Evolutionary conservation across 2,888 invertebrate species (phyloP).

Genomic region (Calameuta pallipes): DNA sequence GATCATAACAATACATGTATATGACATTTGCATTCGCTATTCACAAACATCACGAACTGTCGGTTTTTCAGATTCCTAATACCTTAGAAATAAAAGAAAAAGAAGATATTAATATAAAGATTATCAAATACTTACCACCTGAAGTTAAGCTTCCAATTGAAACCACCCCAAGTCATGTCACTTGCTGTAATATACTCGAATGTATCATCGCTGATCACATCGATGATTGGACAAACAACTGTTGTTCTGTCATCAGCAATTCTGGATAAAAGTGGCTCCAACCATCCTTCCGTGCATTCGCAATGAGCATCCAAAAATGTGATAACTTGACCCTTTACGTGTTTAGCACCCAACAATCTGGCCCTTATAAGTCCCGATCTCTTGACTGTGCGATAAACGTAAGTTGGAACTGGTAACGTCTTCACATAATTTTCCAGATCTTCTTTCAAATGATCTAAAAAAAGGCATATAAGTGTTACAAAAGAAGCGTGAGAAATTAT

Average conservation of each 20-base stretch:
- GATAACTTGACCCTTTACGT: constrained; percentile 91
- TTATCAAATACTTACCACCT: constrained; percentile 79
- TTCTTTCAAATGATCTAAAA: constrained; percentile 85
- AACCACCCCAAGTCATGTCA: constrained; percentile 99
- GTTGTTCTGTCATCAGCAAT: constrained; percentile 93
- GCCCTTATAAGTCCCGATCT: constrained; percentile 97
- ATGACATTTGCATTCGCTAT: neutral
- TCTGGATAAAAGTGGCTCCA: constrained; percentile 92
- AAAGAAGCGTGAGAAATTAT: neutral
- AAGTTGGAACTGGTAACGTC: constrained; percentile 86
- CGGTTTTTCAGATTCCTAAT: neutral
- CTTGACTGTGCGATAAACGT: constrained; percentile 89
- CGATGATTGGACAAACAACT: constrained; percentile 98
- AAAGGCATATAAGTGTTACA: constrained; percentile 13
- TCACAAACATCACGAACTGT: neutral
- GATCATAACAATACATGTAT: neutral
- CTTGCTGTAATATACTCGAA: constrained; percentile 99
- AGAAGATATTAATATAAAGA: neutral
- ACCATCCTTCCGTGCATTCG: constrained; percentile 99
- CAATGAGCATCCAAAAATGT: constrained; percentile 99
- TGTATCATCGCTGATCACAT: constrained; percentile 98
- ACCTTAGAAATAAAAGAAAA: neutral
- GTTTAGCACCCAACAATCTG: constrained; percentile 91
- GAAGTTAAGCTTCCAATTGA: constrained; percentile 99
- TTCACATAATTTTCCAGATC: constrained; percentile 91